Evolutionary conservation across 2,113 vertebrate genomes (phyloP), one percentile per base, ranked within the genome.

Genomic region (Bubo blakistoni): DNA sequence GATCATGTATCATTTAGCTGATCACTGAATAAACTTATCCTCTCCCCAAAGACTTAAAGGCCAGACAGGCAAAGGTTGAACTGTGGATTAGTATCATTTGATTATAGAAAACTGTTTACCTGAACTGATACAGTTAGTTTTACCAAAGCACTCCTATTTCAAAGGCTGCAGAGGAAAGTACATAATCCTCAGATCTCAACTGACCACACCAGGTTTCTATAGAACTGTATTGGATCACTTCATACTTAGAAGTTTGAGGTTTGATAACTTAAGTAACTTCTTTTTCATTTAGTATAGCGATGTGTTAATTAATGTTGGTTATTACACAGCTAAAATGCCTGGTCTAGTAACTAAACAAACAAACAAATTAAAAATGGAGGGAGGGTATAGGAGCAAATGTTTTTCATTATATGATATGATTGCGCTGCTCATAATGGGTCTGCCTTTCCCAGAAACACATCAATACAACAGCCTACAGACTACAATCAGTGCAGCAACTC

Each of bases 391-490:
- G 40, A n/a, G 38, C 51, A 85, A 73, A 69, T 6, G 1, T 11
- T 70, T 58, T 38, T 21, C 15, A 9, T 66, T 59, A 22, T 74
- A 40, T 3, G 2, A 19, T 69, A 21, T 2, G 2, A 18, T n/a
- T 67, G 16, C n/a, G 7, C 36, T 67, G 17, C 32, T 81, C 51
- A 57, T 58, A 30, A 42, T 0, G 0, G 29, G 22, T 42, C 21
- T 72, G 40, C n/a, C 40, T 86, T 72, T 81, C 57, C 9, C 58
- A 65, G 47, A 55, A 86, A 62, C 34, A 30, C 32, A 36, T 44
- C 16, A 82, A 22, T 78, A 20, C 26, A 54, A 32, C n/a, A 47
- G 44, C 17, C 44, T 44, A 44, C 44, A 44, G 44, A 44, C 44
- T 17, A 44, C 44, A 46, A 46, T 38, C 51, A n/a, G 0, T 69